Conservation (phyloP, 2,888 invertebrate species). For the Standfussiana lucernea region DNA sequence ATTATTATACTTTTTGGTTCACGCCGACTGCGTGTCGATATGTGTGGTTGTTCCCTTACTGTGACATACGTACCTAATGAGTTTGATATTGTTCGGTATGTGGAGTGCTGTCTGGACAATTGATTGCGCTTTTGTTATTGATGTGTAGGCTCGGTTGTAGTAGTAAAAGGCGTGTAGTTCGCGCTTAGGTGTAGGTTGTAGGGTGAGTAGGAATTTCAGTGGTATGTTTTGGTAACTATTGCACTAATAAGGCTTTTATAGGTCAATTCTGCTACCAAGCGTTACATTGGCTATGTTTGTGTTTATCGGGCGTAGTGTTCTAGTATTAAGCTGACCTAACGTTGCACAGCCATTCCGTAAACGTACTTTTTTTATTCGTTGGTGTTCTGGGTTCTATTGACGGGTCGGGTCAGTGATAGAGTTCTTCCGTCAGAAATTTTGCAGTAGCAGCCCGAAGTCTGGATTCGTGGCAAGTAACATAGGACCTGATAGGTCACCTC, state of each 20-base stretch:
- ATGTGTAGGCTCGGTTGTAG: neutral
- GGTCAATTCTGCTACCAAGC: neutral
- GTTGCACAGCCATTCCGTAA: too few species aligned
- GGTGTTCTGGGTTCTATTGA: too few species aligned
- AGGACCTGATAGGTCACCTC: too few species aligned
- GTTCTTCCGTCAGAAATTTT: too few species aligned
- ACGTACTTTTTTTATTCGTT: too few species aligned
- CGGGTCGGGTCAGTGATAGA: too few species aligned
- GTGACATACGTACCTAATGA: conserved; percentile 32
- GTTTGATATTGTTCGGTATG: conserved; percentile 8
- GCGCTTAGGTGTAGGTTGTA: neutral
- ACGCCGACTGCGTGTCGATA: neutral
- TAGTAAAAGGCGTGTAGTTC: neutral
- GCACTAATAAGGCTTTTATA: neutral
- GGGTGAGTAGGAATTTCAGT: neutral
- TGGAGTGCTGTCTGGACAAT: neutral
- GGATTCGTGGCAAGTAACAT: too few species aligned
- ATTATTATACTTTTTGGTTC: too few species aligned
- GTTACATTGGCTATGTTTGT: too few species aligned
- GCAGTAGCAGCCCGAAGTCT: too few species aligned
- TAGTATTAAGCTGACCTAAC: too few species aligned
- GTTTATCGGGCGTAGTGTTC: too few species aligned
- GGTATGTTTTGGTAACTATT: neutral
- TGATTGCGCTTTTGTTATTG: neutral
- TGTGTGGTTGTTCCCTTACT: conserved; percentile 13